phyloP scores from a whole-genome alignment of 2,113 vertebrate species.

The Mormyrus iriodes region DNA sequence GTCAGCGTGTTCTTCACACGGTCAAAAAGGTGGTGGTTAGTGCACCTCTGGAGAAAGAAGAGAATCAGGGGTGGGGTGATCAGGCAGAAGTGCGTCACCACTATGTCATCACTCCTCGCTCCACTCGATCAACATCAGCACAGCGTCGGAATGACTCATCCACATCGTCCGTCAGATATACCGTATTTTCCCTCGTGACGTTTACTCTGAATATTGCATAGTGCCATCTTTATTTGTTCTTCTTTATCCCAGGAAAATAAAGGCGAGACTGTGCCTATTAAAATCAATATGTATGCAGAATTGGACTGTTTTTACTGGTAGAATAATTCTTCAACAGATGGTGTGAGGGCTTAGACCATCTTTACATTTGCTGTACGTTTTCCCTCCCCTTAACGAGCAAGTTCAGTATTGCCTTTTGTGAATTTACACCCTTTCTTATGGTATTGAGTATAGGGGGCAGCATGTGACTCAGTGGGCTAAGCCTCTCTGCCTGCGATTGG shows the following conservation, averaged over 20 bases:
- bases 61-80: background rate
- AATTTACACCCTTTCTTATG: background rate
- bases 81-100: background rate
- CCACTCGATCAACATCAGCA: background rate
- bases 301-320: background rate
- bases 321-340: background rate
- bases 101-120: background rate
- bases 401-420: background rate
- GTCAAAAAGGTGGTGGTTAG: slow-evolving; percentile 22
- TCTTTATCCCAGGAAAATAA: background rate
- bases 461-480: too few relatives aligned
- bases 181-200: background rate
- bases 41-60: background rate
- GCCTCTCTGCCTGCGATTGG: too few relatives aligned
- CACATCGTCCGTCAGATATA: background rate
- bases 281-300: background rate
- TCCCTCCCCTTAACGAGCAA: background rate
- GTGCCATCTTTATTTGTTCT: background rate
- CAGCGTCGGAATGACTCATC: background rate
- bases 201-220: background rate
- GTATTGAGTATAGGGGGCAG: background rate
- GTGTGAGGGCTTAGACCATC: background rate
- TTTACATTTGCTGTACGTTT: background rate
- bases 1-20: slow-evolving; percentile 36
- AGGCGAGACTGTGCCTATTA: background rate